Conservation (phyloP, 2,113 vertebrate genomes). For the Lepisosteus osseus region DNA sequence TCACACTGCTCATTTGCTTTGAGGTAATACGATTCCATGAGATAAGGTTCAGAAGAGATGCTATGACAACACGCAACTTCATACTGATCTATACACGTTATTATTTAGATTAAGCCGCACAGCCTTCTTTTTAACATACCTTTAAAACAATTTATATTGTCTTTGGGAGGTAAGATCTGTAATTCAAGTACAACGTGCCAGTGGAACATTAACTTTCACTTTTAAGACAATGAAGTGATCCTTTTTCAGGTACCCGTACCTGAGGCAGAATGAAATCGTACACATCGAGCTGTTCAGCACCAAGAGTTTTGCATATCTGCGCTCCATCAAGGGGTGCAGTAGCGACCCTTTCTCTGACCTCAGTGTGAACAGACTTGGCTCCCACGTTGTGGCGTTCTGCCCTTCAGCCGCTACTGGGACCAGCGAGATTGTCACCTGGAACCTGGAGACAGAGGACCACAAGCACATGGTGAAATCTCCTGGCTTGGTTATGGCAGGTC, state of each 20-base stretch:
- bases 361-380: constrained; percentile 45
- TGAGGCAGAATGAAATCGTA: constrained; percentile 40
- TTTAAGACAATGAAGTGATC: neutral
- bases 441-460: constrained; percentile 62
- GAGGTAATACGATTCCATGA: too few relatives aligned
- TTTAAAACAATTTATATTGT: too few relatives aligned
- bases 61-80: too few relatives aligned
- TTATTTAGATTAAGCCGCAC: too few relatives aligned
- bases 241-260: constrained; percentile 51
- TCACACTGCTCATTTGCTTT: too few relatives aligned
- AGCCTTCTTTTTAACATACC: too few relatives aligned
- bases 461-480: constrained; percentile 51
- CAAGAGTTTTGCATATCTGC: constrained; percentile 46
- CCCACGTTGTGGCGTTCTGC: constrained; percentile 48
- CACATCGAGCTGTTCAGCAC: constrained; percentile 51
- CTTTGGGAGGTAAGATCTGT: too few relatives aligned
- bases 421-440: constrained; percentile 59
- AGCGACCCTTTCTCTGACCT: constrained; percentile 52
- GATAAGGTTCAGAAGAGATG: too few relatives aligned
- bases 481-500: constrained; percentile 37
- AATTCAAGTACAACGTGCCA: too few relatives aligned
- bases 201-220: too few relatives aligned
- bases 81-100: too few relatives aligned
- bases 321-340: constrained; percentile 49
- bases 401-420: constrained; percentile 30